Evolutionary conservation across 2,797 vertebrate genomes (phyloP).

Genomic region (Amblyraja radiata): DNA sequence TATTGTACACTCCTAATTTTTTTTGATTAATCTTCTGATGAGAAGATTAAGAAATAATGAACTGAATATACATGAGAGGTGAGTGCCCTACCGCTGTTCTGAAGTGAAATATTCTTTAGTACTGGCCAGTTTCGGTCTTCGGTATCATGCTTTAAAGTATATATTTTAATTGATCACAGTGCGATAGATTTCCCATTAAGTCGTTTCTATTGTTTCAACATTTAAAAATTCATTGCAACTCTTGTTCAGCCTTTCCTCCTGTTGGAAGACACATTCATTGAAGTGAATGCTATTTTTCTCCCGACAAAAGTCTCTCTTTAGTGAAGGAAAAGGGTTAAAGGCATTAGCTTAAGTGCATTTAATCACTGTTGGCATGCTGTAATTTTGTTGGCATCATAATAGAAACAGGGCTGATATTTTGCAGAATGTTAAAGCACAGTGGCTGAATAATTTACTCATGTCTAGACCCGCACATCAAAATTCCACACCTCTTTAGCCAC

Average conservation of each 20-base stretch:
- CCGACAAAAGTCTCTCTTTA: slow-evolving; percentile 12
- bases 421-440: slow-evolving; percentile 28
- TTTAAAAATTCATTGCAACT: background rate
- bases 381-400: slow-evolving; percentile 37
- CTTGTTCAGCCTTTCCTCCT: background rate
- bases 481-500: slow-evolving; percentile 33
- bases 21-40: slow-evolving; percentile 31
- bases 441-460: slow-evolving; percentile 34
- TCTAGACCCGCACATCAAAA: slow-evolving; percentile 23
- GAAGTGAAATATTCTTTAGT: slow-evolving; percentile 30
- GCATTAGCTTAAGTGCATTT: slow-evolving; percentile 37
- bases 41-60: slow-evolving; percentile 36
- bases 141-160: background rate
- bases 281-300: slow-evolving; percentile 32
- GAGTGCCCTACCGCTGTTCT: background rate
- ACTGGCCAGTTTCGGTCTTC: background rate
- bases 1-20: slow-evolving; percentile 8
- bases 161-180: slow-evolving; percentile 17
- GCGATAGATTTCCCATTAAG: slow-evolving; percentile 30
- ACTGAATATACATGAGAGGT: slow-evolving; percentile 10
- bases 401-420: slow-evolving; percentile 17
- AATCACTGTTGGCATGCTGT: slow-evolving; percentile 35
- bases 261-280: background rate
- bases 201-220: background rate
- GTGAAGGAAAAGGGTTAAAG: slow-evolving; percentile 28